Base-by-base conservation (phyloP, 2,888 invertebrate species). In the Phyto melanocephala region DNA sequence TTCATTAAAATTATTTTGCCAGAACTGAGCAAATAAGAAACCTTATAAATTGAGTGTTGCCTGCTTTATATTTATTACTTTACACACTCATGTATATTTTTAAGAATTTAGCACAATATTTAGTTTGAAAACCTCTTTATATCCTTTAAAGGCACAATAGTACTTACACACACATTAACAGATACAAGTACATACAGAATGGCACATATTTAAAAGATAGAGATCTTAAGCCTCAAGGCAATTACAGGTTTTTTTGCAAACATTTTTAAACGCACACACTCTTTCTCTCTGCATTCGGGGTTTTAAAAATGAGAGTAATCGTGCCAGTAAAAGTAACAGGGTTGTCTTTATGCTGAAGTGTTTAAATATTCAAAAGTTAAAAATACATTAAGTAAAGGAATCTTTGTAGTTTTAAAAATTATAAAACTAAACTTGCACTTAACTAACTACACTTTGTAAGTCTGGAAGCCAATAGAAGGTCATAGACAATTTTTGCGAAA, bases 261-360 rank as follows among this genome's bases (percentile, higher is more conserved):
- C 13, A 6, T 15, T 47, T 42, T 60, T n/a, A n/a, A n/a, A n/a
- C n/a, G n/a, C 7, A 33, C 28, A 8, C 3, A 20, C 11, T 63
- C 33, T 33, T 33, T 42, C 45, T 63, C n/a, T n/a, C n/a, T 10
- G 7, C 8, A 50, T n/a, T n/a, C n/a, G n/a, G n/a, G n/a, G n/a
- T n/a, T n/a, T n/a, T n/a, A 33, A 40, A 52, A 42, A 40, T 17
- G 15, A 7, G 8, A 17, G 22, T 15, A 24, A 54, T 54, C 15
- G 54, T 74, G 63, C 54, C 63, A 74, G 52, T 33, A 22, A 63
- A 62, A 74, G 63, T 63, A 74, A 74, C 63, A 71, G 6, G 50
- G 28, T 35, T 35, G 52, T 67, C 37, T 62, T n/a, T 54, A 54
- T 54, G 17, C 52, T 37, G 33, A 35, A 15, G 56, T 33, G 47